Conservation (phyloP, 1,140 invertebrate genomes). For the Geopemphigus sp. region DNA sequence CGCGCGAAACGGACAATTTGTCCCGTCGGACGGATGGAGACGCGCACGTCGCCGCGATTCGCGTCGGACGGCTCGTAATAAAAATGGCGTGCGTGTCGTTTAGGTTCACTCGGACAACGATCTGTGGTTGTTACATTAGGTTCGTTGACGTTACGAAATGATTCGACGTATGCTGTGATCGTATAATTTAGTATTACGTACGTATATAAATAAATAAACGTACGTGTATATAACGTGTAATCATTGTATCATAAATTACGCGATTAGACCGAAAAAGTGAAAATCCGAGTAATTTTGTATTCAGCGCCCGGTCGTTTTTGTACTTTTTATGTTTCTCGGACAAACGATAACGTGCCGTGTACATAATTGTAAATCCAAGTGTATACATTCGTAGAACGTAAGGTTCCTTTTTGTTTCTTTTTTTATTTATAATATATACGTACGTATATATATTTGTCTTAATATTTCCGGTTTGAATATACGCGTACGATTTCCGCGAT, state of each 20-base stretch:
- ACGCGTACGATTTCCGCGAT: conserved; percentile 2
- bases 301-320: conserved; percentile 24
- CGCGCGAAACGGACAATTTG: too few species aligned
- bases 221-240: too few species aligned
- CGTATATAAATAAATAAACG: neutral
- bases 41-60: too few species aligned
- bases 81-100: conserved; percentile 7
- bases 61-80: conserved; percentile 15
- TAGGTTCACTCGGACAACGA: neutral
- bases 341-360: conserved; percentile 5
- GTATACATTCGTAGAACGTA: conserved; percentile 37
- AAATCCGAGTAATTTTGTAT: conserved; percentile 42
- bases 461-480: conserved; percentile 22
- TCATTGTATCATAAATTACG: conserved; percentile 23
- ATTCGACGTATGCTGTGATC: conserved; percentile 47
- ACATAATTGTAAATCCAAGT: conserved; percentile 40
- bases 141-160: conserved; percentile 22
- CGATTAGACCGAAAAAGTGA: neutral
- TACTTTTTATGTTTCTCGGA: conserved; percentile 20
- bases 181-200: conserved; percentile 47
- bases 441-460: conserved; percentile 40
- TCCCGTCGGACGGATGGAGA: too few species aligned
- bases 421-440: conserved; percentile 40
- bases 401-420: conserved; percentile 43
- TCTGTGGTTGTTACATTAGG: conserved; percentile 37